A percentile compares a stretch with the other conserved stretches of the same genome.
phyloP scores from a whole-genome alignment of 2,113 vertebrate genomes.

The Campylomormyrus numenius region DNA sequence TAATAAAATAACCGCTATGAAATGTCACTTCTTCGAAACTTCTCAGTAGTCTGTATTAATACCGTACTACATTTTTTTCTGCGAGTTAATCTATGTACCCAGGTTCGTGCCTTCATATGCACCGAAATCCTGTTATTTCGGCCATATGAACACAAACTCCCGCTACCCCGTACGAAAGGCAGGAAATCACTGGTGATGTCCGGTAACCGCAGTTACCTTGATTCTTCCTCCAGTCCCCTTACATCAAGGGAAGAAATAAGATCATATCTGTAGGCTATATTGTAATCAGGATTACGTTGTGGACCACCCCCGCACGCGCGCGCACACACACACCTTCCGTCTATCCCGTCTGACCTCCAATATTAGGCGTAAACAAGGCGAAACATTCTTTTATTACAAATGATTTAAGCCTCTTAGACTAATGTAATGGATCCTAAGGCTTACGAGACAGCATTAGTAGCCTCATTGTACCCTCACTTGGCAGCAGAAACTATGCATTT shows the following conservation, averaged over 20 bases:
- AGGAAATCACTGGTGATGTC: background rate
- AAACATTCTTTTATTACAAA: background rate
- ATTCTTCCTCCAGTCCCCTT: background rate
- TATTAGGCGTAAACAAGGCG: background rate
- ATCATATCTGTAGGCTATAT: background rate
- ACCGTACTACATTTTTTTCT: background rate
- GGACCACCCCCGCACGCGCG: background rate
- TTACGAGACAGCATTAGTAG: background rate
- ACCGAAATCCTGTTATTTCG: background rate
- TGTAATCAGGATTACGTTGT: background rate
- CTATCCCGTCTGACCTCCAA: background rate
- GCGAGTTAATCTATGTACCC: background rate
- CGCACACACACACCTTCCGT: background rate
- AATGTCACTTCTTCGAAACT: background rate
- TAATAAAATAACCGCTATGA: background rate
- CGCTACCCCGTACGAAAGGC: background rate
- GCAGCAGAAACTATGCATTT: background rate
- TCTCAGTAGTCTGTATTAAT: background rate
- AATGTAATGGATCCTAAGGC: background rate
- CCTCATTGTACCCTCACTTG: background rate
- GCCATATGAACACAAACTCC: background rate
- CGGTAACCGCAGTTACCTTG: background rate
- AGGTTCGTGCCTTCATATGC: background rate
- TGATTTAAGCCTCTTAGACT: background rate
- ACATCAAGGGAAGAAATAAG: background rate